Evolutionary conservation across 2,888 invertebrate species (phyloP).

Genomic region (Quadroppia sp.): DNA sequence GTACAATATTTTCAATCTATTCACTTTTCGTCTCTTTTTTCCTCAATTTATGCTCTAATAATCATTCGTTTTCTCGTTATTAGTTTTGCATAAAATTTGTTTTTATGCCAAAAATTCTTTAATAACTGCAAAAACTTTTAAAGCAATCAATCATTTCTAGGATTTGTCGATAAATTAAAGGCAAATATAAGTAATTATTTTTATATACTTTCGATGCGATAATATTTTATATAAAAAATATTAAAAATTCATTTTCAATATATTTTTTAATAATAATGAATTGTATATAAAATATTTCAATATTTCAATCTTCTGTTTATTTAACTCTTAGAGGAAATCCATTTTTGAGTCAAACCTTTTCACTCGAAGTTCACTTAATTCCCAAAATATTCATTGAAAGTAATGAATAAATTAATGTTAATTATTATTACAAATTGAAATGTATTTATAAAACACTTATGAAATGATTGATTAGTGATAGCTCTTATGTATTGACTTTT

Average conservation of each 20-base stretch:
- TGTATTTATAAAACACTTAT: neutral
- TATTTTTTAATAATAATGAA: neutral
- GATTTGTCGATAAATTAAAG: neutral
- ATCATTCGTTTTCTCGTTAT: neutral
- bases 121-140: neutral
- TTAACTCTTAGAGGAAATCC: too few relatives aligned
- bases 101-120: neutral
- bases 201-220: neutral
- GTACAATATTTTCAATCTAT: neutral
- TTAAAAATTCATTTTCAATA: neutral
- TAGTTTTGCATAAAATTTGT: neutral
- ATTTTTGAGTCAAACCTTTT: too few relatives aligned
- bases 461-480: neutral
- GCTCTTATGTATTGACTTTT: neutral
- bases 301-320: too few relatives aligned
- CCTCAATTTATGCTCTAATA: neutral
- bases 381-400: neutral
- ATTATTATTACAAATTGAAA: neutral
- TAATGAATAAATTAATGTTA: neutral
- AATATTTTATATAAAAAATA: neutral
- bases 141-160: conserved; percentile 17
- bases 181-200: conserved; percentile 7
- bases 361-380: too few relatives aligned
- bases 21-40: neutral
- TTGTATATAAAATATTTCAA: neutral